Base-by-base conservation (phyloP, 2,888 invertebrate species). In the Suillia variegata region DNA sequence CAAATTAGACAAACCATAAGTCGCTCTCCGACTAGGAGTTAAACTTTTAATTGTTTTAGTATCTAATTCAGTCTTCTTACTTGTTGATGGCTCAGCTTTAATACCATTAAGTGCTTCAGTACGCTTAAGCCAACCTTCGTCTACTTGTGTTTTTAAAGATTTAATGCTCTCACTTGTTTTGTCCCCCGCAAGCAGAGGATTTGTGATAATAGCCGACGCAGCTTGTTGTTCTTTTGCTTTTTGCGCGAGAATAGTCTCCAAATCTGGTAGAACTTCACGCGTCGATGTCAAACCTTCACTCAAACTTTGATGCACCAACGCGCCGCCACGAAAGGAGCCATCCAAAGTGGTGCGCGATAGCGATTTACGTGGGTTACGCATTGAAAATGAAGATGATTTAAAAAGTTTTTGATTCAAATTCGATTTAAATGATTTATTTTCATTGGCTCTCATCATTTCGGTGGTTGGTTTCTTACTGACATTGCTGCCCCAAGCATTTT, bases 341-440 rank as follows among this genome's bases (percentile, higher is more conserved):
- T 70, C 70, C 2, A 67, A 59, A 0, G 42, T 62, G 2, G 64
- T 63, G 2, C 73, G 69, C 20, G 85, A 84, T 4, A 86, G 68
- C 0, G 87, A 85, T 78, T 93, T 93, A 69, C 92, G 85, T 1
- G 93, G 92, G 82, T 93, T 92, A 69, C 92, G 84, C 71, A 91
- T 87, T 4, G 86, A 85, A 78, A 92, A 90, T 67, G 85, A 88
- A 50, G 45, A 45, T 58, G 86, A 84, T 24, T 77, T 67, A 80
- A 92, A 93, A 61, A 92, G 81, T 74, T 91, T 90, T 68, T 87
- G 86, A 0, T 89, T 79, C 31, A 83, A 65, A 68, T 76, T 81
- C 26, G 71, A 45, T 45, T 45, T 45, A 18, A 45, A 45, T 21
- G 1, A 5, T 4, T 55, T 55, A 4, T 58, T 45, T 8, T 6